Conservation (phyloP, 2,113 vertebrate genomes). For the Myxocyprinus asiaticus region DNA sequence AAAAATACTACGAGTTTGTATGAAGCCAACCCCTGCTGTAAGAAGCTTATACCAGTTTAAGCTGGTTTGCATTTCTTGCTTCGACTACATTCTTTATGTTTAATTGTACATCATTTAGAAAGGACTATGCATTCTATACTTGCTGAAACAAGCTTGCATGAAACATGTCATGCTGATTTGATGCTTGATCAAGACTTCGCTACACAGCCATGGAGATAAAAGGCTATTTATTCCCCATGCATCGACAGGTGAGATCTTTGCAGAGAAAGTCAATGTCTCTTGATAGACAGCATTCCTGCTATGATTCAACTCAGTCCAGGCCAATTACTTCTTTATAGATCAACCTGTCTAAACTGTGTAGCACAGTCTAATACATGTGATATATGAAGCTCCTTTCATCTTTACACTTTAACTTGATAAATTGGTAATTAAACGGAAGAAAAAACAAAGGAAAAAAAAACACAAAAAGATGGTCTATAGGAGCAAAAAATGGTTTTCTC, state of each 20-base stretch:
- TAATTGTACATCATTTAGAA: slow-evolving; percentile 8
- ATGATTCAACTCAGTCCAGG: slow-evolving; percentile 24
- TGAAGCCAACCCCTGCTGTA: too few species aligned
- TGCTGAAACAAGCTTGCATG: slow-evolving; percentile 5
- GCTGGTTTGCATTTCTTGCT: not conserved
- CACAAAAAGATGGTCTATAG: too few species aligned
- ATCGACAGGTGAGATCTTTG: slow-evolving; percentile 33
- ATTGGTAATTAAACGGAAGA: too few species aligned
- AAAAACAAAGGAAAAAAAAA: too few species aligned
- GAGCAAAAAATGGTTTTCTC: too few species aligned
- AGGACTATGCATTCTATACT: not conserved
- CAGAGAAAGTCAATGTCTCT: slow-evolving; percentile 29
- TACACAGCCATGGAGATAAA: slow-evolving; percentile 6
- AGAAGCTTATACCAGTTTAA: not conserved
- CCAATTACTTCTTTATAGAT: slow-evolving; percentile 39
- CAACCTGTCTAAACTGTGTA: slow-evolving; percentile 18
- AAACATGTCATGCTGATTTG: not conserved
- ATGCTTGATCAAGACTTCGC: not conserved
- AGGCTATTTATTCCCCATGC: slow-evolving; percentile 9
- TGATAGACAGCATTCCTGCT: slow-evolving; percentile 20
- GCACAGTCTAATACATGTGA: not conserved
- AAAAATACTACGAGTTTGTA: too few species aligned
- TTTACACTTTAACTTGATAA: not conserved
- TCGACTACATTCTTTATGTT: not conserved
- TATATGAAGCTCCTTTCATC: slow-evolving; percentile 17